Conservation (phyloP, 2,888 invertebrate species). For the Mythimna loreyi region DNA sequence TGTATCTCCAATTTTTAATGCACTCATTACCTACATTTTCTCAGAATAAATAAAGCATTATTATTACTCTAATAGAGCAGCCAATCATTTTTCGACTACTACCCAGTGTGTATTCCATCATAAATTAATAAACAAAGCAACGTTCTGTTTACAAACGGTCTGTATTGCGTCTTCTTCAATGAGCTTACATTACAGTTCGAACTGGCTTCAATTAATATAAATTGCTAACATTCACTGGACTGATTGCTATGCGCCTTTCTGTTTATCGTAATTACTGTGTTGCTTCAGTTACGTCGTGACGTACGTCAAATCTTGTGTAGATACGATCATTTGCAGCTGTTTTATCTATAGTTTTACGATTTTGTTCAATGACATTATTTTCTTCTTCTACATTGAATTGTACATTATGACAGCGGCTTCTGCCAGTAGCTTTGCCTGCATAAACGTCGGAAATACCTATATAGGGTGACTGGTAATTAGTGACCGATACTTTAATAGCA, state of each 20-base stretch:
- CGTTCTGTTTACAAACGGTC: conserved; percentile 16
- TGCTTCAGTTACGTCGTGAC: conserved; percentile 18
- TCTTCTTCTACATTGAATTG: not conserved
- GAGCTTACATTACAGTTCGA: conserved; percentile 34
- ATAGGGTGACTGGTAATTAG: no score
- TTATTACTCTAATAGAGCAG: no score
- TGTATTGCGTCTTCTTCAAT: conserved; percentile 37
- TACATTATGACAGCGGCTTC: not conserved
- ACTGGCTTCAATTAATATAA: conserved; percentile 59
- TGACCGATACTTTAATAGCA: no score
- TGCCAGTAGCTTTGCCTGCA: no score
- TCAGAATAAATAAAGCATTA: no score
- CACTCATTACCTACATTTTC: no score
- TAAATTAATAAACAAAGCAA: conserved; percentile 49
- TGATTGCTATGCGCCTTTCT: conserved; percentile 32
- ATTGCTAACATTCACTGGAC: conserved; percentile 52
- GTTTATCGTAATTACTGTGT: conserved; percentile 22
- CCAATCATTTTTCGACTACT: not conserved
- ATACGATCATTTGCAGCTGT: conserved; percentile 19
- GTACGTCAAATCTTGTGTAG: conserved; percentile 10
- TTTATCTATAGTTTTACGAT: not conserved
- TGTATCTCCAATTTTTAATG: no score
- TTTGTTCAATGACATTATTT: not conserved
- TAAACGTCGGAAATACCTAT: no score
- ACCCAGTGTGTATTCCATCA: conserved; percentile 5